Base-by-base conservation (phyloP, 2,888 invertebrate species). In the Dyspetes luteomarginatus region DNA sequence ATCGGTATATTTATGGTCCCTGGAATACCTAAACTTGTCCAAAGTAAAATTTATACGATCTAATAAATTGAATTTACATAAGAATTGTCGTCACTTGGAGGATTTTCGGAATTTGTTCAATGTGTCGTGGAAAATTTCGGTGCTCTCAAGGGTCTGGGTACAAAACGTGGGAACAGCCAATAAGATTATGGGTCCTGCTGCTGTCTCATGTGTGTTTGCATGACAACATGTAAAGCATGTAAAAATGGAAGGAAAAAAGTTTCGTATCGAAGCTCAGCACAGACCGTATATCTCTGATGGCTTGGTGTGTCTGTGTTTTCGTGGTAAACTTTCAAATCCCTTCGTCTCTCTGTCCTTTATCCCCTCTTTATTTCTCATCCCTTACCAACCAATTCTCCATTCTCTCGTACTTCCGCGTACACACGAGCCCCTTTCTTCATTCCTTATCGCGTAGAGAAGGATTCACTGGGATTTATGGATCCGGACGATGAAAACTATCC, bases 401-500 rank as follows among this genome's bases (percentile, higher is more conserved):
- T 15, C 50, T 65, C 67, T 22, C 45, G 43, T 78, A 82, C 85
- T 82, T 83, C 72, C 71, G 4, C 60, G 58, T 45, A 50, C 58
- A 50, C 71, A 62, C 52, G 52, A 45, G 75, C 41, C 48, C 62
- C 26, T 52, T 73, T 41, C 62, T 56, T 48, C 55, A 50, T 69
- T 77, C 55, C 77, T 73, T 76, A 77, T 73, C 81, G 68, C 60
- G 17, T 36, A 28, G 36, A 64, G 62, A 68, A 72, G 67, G 73
- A 43, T 72, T 77, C 15, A 17, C 55, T 55, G 55, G 86, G 88
- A 89, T 90, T 89, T 89, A 90, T 89, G 88, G 87, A 83, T 84
- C 82, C 67, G 71, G 19, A 67, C 82, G 87, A 88, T 88, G 89
- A 88, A 88, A 89, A 88, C 90, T 88, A 90, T 90, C 85, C 85